Percentiles rank a stretch among this genome's conserved stretches.
phyloP scores from a whole-genome alignment of 2,797 vertebrate genomes.

The Rallus crepitans region DNA sequence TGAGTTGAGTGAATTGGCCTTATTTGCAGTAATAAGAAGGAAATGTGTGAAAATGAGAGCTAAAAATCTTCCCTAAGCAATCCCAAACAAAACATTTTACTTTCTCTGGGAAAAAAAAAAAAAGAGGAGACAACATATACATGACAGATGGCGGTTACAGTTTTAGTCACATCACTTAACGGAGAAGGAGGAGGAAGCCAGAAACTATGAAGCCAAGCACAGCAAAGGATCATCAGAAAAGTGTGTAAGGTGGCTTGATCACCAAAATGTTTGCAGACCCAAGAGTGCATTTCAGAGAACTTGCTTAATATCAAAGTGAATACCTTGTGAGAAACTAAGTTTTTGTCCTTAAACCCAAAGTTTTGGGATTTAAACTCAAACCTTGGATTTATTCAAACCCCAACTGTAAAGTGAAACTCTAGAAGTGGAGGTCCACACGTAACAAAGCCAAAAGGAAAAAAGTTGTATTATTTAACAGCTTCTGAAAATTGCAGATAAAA shows the following conservation, averaged over 20 bases:
- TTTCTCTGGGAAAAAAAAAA: not conserved
- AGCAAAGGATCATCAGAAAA: not conserved
- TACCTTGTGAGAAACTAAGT: not conserved
- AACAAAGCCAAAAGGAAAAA: not conserved
- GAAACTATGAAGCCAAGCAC: not conserved
- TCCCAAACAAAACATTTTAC: slow-evolving; percentile 31
- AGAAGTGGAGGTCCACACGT: accelerated
- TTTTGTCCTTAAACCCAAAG: not conserved
- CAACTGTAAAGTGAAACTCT: not conserved
- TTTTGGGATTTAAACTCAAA: not conserved
- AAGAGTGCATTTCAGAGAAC: not conserved
- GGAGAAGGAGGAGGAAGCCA: not conserved
- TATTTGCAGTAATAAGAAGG: slow-evolving; percentile 22
- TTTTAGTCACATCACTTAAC: slow-evolving; percentile 3
- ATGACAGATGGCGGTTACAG: not conserved
- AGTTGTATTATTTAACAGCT: accelerated
- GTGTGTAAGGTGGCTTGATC: not conserved
- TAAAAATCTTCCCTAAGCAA: slow-evolving; percentile 34
- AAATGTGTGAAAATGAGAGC: slow-evolving; percentile 46
- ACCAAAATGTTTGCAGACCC: not conserved
- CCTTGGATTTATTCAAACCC: not conserved
- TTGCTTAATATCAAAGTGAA: not conserved
- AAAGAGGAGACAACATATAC: not conserved
- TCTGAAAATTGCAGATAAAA: not conserved
- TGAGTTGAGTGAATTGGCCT: not conserved